Base-by-base conservation (phyloP, 2,797 vertebrate genomes). In the Sarcoramphus papa region DNA sequence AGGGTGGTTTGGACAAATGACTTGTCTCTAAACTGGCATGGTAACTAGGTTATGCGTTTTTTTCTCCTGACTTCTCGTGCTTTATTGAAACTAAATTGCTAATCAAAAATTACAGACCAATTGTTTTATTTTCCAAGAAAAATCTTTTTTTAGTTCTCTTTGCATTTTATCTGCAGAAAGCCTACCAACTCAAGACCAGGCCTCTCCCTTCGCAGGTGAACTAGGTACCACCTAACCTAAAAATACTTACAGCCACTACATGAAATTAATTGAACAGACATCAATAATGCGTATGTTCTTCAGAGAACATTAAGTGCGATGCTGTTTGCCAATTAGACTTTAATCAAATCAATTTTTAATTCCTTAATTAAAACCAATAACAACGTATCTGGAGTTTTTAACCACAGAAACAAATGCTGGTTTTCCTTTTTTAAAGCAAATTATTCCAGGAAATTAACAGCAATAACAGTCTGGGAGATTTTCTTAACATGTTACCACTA, bases 131-230 rank as follows among this genome's bases (percentile, higher is more conserved):
- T 95, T 85, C 10, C 4, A 84, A 78, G 37, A 77, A 64, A 45
- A 45, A 25, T 3, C 1, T 24, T 37, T 78, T 91, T 91, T 86
- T 90, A 95, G 96, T 96, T 95, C 92, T 96, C 84, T 97, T 98
- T 98, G 85, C 94, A 80, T 98, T 98, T 98, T 98, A 74, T 98
- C 98, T 98, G 78, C 98, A 99, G 99, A 98, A 97, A 98, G 93
- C 97, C 94, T 96, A 43, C 97, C 64, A 95, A 31, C 97, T 91
- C 98, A 97, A 97, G 98, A 99, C 94, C 97, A 96, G 92, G 65
- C 95, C 95, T 95, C 94, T 98, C 79, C 95, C 90, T 94, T 98
- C 65, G 18, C 98, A 98, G 98, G 98, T 98, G 98, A 99, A 98
- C 98, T 97, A 95, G 97, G 94, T 98, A 97, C 92, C 91, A 83